These are phyloP conservation scores for Nothoprocta perdicaria DNA, from an alignment of 2,113 vertebrate genomes.

Conservation along the genomic window DNA sequence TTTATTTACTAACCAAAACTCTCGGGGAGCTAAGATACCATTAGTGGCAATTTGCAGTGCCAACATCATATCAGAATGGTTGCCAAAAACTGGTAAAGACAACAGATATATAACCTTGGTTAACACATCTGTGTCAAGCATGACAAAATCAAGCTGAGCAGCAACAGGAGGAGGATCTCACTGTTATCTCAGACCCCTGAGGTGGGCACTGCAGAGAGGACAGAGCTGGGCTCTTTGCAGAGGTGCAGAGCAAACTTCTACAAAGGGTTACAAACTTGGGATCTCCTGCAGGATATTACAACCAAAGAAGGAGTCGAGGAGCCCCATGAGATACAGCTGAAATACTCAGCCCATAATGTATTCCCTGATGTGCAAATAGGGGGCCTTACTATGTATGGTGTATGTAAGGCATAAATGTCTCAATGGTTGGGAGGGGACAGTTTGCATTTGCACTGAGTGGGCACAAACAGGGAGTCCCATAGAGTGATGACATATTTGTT, in stretches of 20 bases:
- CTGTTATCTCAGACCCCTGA: not conserved
- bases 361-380: not conserved
- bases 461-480: not conserved
- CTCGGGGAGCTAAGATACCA: not conserved
- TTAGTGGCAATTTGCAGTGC: not conserved
- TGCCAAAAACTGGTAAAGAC: not conserved
- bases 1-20: not conserved
- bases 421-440: not conserved
- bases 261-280: not conserved
- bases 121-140: fast-evolving
- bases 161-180: not conserved
- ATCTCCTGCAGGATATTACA: not conserved
- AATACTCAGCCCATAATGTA: not conserved
- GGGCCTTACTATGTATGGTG: fast-evolving
- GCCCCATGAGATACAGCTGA: not conserved
- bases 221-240: not conserved
- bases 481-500: not conserved
- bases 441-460: not conserved
- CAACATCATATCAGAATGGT: not conserved
- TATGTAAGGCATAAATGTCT: not conserved
- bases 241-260: not conserved
- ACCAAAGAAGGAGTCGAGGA: not conserved
- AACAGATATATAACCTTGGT: not conserved
- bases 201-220: fast-evolving
- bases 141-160: not conserved